Evolutionary conservation across 1,140 invertebrate genomes (phyloP).

Genomic region (Drosophila kurseongensis): DNA sequence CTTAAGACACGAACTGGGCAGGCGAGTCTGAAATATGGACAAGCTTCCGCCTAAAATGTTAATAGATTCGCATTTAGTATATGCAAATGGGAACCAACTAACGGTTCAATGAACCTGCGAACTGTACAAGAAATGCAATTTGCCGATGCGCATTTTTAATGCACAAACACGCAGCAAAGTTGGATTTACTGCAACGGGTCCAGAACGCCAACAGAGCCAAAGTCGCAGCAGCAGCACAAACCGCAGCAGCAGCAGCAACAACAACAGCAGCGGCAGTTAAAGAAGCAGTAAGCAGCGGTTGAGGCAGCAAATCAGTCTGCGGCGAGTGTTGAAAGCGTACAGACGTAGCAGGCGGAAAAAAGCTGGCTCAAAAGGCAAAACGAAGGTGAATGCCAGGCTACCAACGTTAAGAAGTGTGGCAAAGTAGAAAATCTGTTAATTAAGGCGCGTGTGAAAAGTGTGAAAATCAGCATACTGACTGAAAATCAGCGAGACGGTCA

Average conservation of each 20-base stretch:
- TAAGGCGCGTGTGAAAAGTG: constrained; percentile 72
- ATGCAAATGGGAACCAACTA: constrained; percentile 53
- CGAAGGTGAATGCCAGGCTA: constrained; percentile 18
- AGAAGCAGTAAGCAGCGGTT: constrained; percentile 33
- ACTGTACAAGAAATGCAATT: constrained; percentile 67
- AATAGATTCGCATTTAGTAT: constrained; percentile 45
- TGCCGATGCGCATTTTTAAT: constrained; percentile 52
- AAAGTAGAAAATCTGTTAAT: constrained; percentile 61
- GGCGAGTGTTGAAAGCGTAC: constrained; percentile 81
- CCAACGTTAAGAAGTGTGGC: constrained; percentile 46
- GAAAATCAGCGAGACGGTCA: constrained; percentile 28
- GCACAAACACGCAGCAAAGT: constrained; percentile 61
- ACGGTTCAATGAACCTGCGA: constrained; percentile 63
- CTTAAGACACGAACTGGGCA: constrained; percentile 71
- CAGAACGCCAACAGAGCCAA: constrained; percentile 40
- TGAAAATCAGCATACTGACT: constrained; percentile 64
- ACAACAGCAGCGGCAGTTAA: constrained; percentile 22
- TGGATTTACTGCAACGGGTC: constrained; percentile 41
- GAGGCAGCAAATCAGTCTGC: constrained; percentile 67
- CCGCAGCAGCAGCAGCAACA: constrained; percentile 12
- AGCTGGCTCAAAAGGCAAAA: constrained; percentile 12
- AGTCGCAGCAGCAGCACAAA: constrained; percentile 8
- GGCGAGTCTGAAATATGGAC: constrained; percentile 12
- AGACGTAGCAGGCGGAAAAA: constrained; percentile 67
- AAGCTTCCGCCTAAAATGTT: constrained; percentile 56